Evolutionary conservation across 2,888 invertebrate species (phyloP), one percentile per base, ranked within the genome.

Genomic region (Lordiphosa fenestrarum): DNA sequence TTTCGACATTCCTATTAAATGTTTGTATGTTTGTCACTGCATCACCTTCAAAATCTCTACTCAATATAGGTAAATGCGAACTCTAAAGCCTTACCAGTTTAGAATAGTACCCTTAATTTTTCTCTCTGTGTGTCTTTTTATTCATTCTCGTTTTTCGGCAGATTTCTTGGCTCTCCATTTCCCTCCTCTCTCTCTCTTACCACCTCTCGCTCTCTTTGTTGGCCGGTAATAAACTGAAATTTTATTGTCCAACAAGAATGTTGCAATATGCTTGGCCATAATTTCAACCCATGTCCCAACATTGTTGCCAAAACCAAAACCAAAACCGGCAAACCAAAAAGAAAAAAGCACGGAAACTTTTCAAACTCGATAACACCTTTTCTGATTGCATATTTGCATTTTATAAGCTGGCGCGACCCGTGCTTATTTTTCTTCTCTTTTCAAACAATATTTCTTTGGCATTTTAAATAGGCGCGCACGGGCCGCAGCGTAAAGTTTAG

Each of bases 201-300:
- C n/a, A n/a, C n/a, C n/a, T n/a, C n/a, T n/a, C n/a, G n/a, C n/a
- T 39, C 42, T 55, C 40, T 41, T 36, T 35, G 49, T 46, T 47
- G 54, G 62, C 44, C 58, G 75, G 75, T 71, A 83, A 80, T 85
- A 85, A 85, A 83, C 71, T 83, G 73, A 65, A 77, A 73, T 85
- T 86, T 86, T 86, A 86, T 84, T 84, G 75, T 84, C 67, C 73
- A 67, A 76, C 85, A 86, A 83, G 86, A 81, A 83, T 86, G 85
- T 86, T 86, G 86, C 85, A 86, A 86, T 86, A 84, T 85, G 77
- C 77, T 80, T 77, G 72, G 70, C 73, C 76, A 84, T 85, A 81
- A 78, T 84, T 81, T 81, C 59, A 65, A 64, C 38, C 40, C 47
- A 52, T 30, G 30, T 30, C 9, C 9, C 30, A 48, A 82, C 77